A percentile compares a stretch with the other conserved stretches of the same genome.
Conservation (phyloP, 2,113 vertebrate genomes). For the Corynorhinus townsendii region DNA sequence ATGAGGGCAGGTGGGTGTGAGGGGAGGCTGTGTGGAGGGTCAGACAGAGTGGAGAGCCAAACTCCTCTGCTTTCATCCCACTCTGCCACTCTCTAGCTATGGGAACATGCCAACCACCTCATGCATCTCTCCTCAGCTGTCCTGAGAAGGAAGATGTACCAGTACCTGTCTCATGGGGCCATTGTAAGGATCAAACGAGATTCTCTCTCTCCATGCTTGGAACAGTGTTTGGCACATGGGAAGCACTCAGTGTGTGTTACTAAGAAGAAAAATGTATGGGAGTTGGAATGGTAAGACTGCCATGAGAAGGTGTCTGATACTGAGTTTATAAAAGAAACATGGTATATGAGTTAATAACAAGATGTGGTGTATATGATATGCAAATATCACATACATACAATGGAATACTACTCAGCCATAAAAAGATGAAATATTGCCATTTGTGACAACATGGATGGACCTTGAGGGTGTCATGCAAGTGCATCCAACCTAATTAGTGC, state of each 20-base stretch:
- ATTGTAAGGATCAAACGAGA: neutral
- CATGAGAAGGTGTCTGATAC: neutral
- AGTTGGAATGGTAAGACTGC: neutral
- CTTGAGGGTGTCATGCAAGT: neutral
- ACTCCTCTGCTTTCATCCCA: neutral
- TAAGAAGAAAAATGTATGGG: neutral
- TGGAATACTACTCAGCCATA: neutral
- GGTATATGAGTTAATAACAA: neutral
- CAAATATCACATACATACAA: neutral
- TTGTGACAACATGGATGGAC: neutral
- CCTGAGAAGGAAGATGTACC: neutral
- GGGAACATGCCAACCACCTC: neutral
- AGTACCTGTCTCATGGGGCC: neutral
- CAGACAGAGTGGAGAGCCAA: neutral
- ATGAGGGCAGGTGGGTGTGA: neutral
- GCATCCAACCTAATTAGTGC: neutral
- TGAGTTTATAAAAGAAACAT: neutral
- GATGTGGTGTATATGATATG: neutral
- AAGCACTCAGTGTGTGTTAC: neutral
- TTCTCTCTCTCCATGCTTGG: neutral
- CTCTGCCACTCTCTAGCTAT: neutral
- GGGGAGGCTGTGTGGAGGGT: fast-evolving
- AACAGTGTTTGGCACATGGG: neutral
- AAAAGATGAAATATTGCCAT: neutral
- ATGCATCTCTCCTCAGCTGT: neutral